Percentiles rank a stretch among this genome's conserved stretches.
These are phyloP conservation scores for Bugula neritina DNA, from an alignment of 2,888 invertebrate species.

Conservation along the genomic window DNA sequence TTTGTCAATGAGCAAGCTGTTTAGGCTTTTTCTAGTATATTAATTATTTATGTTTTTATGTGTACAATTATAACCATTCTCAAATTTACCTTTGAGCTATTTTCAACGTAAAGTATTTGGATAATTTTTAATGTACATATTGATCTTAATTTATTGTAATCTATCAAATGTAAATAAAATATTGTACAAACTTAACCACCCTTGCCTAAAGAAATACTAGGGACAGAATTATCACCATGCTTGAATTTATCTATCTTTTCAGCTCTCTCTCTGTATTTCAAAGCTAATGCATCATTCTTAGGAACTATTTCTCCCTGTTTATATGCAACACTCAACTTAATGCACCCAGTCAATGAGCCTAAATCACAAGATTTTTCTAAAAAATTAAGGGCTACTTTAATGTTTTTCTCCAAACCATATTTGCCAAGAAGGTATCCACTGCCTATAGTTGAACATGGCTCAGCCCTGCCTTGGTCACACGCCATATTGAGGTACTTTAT, in stretches of 20 bases:
- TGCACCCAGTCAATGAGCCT: conserved; percentile 74
- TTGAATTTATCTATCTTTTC: conserved; percentile 52
- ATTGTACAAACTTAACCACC: not conserved
- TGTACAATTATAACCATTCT: too few species aligned
- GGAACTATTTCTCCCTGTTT: conserved; percentile 70
- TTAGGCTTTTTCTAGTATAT: too few species aligned
- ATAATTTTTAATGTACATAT: too few species aligned
- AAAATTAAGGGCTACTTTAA: conserved; percentile 59
- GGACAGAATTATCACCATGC: not conserved
- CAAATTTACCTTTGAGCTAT: too few species aligned
- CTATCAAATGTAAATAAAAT: too few species aligned
- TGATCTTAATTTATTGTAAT: too few species aligned
- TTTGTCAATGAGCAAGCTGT: too few species aligned
- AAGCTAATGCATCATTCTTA: conserved; percentile 66
- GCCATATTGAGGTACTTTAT: conserved; percentile 71
- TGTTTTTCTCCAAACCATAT: not conserved
- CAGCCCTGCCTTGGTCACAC: conserved; percentile 61
- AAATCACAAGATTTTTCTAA: conserved; percentile 75
- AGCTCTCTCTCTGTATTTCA: conserved; percentile 68
- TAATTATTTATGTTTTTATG: too few species aligned
- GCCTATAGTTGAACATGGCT: conserved; percentile 1
- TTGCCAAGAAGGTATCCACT: not conserved
- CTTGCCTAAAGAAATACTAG: conserved; percentile 1
- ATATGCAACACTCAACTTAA: conserved; percentile 69
- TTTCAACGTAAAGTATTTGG: too few species aligned